Percentiles rank a stretch among this genome's conserved stretches.
phyloP scores from a whole-genome alignment of 2,888 invertebrate genomes.

The Anagyrus pseudococci region DNA sequence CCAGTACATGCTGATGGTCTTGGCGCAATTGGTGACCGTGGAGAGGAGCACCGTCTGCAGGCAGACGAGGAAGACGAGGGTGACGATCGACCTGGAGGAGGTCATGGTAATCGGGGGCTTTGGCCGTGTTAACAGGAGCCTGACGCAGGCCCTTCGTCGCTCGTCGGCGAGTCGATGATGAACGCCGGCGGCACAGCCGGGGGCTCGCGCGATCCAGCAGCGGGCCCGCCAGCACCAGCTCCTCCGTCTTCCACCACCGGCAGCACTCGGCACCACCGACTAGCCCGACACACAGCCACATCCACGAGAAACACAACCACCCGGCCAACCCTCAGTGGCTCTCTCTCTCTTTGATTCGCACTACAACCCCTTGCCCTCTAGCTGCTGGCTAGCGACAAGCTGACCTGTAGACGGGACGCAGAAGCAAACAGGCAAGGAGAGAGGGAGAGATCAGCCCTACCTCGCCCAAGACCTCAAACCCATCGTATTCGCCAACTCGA shows the following conservation, averaged over 20 bases:
- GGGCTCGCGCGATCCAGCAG: neutral
- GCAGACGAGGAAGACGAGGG: slow-evolving; percentile 64
- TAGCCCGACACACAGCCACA: slow-evolving; percentile 47
- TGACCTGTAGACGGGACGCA: too few species aligned
- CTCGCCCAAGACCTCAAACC: too few species aligned
- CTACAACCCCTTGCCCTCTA: too few species aligned
- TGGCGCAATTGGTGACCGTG: slow-evolving; percentile 78
- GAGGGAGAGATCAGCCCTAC: too few species aligned
- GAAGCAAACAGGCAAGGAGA: too few species aligned
- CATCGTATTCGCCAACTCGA: slow-evolving; percentile 8
- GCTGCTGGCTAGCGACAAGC: too few species aligned
- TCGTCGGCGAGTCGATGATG: slow-evolving; percentile 5
- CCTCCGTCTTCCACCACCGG: slow-evolving; percentile 42
- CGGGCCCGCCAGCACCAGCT: slow-evolving; percentile 37
- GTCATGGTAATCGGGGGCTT: slow-evolving; percentile 52
- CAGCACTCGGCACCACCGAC: slow-evolving; percentile 46
- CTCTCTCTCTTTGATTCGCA: too few species aligned
- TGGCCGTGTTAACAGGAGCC: slow-evolving; percentile 10
- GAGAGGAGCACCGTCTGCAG: slow-evolving; percentile 70
- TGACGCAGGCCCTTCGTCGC: slow-evolving; percentile 3
- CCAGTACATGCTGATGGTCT: slow-evolving; percentile 88
- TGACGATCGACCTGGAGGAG: slow-evolving; percentile 60
- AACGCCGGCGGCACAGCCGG: too few species aligned
- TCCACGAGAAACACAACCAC: slow-evolving; percentile 41
- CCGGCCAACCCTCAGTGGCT: too few species aligned